Evolutionary conservation across 92 coral and sea anemone genomes (phyloP), one percentile per base, ranked within the genome.

Genomic region (Isaurus tuberculatus): DNA sequence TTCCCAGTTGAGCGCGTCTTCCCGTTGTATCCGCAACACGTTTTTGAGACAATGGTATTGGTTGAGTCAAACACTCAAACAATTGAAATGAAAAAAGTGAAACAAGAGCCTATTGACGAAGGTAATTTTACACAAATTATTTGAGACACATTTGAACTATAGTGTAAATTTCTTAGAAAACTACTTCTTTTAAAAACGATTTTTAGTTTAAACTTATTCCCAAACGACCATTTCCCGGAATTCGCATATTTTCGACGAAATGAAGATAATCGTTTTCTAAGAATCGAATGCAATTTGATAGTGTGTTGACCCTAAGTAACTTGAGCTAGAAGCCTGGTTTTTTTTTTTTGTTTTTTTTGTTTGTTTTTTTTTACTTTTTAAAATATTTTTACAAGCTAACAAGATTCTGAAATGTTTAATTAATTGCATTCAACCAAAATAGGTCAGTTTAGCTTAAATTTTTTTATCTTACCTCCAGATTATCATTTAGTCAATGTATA

Each of bases 141-240:
- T 5, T 0, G 8, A 34, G 15, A 23, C 5, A 60, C 6, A 13
- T 57, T 77, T 57, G 23, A 27, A 5, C 32, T 36, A 23, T n/a
- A 22, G 17, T 23, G 15, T 9, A 58, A 60, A 14, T 1, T 36
- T 37, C 49, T 34, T 26, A 36, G 16, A 20, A 31, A 49, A 77
- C 69, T 53, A 33, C 82, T 55, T 9, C n/a, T 77, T 58, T 77
- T 20, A 32, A 13, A 77, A 8, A 5, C 20, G 58, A 33, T 37
- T 40, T 22, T 26, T 31, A 77, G 55, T 19, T 36, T 33, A 2
- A 34, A 26, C 46, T 22, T 15, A 33, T 33, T 55, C 43, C 37
- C 22, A 42, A 61, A 22, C 53, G 10, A 34, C 70, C 69, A 36
- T 77, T 74, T 77, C 82, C 70, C 70, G 70, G 82, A 77, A 77